Conservation (phyloP, 2,797 vertebrate species). For the Chelon auratus region DNA sequence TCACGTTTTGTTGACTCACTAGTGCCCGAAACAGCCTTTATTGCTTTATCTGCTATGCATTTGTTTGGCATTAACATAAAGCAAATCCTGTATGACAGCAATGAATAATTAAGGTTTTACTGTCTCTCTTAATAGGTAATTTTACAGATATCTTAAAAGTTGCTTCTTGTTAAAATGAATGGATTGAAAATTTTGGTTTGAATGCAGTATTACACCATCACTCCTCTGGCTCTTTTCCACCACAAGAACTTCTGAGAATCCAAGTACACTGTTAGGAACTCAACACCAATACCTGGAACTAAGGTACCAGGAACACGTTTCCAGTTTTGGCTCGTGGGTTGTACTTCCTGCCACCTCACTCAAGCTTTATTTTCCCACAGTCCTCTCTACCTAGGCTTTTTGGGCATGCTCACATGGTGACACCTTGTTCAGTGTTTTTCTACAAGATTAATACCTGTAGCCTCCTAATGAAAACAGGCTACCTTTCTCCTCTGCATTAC, state of each 20-base stretch:
- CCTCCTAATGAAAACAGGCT: neutral
- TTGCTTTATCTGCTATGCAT: neutral
- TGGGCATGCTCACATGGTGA: neutral
- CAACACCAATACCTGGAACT: neutral
- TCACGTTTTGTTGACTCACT: slow-evolving; percentile 6
- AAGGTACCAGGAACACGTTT: slow-evolving; percentile 14
- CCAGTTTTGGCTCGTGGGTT: neutral
- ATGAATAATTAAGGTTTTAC: slow-evolving; percentile 12
- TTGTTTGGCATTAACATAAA: slow-evolving; percentile 6
- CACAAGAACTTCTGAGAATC: neutral
- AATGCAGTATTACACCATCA: neutral
- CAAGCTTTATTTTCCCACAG: neutral
- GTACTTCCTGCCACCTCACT: neutral
- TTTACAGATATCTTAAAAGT: neutral
- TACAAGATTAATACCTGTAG: slow-evolving; percentile 1
- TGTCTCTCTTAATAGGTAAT: neutral
- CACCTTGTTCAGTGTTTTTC: neutral
- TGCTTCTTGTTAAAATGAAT: no score
- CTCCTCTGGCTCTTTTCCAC: neutral
- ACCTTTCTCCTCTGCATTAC: slow-evolving; percentile 9
- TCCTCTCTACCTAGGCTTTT: neutral
- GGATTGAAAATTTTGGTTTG: slow-evolving; percentile 23
- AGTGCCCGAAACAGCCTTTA: neutral
- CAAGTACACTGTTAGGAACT: neutral
- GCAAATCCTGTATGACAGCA: slow-evolving; percentile 3